phyloP scores from a whole-genome alignment of 2,113 vertebrate genomes.

The Hemiprocne comata region DNA sequence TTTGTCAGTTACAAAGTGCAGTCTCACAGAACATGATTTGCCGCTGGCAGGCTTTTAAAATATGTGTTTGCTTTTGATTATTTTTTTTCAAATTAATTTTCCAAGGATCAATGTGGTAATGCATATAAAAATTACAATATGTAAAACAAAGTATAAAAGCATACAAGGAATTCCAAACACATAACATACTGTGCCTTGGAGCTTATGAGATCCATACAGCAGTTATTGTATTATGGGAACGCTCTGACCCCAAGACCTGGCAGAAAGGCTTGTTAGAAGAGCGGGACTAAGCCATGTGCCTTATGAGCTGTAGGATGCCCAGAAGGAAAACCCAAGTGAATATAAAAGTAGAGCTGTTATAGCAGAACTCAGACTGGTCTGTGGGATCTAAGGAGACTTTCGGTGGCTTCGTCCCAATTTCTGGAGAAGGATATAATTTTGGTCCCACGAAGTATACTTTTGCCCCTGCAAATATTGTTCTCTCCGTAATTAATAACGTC shows the following conservation, averaged over 20 bases:
- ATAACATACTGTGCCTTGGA: constrained; percentile 70
- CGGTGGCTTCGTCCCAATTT: constrained; percentile 17
- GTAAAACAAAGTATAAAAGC: constrained; percentile 71
- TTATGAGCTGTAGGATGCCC: constrained; percentile 41
- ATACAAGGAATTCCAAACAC: constrained; percentile 68
- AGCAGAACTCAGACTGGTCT: not conserved
- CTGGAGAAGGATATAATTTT: not conserved
- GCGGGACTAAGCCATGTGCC: constrained; percentile 29
- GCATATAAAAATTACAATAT: constrained; percentile 69
- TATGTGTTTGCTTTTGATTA: constrained; percentile 68
- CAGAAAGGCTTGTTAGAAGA: constrained; percentile 35
- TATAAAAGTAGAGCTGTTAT: constrained; percentile 10
- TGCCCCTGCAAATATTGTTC: not conserved
- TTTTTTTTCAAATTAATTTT: constrained; percentile 60
- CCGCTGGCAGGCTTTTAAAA: constrained; percentile 57
- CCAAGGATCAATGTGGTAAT: constrained; percentile 65
- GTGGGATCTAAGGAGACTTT: not conserved
- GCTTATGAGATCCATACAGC: constrained; percentile 62
- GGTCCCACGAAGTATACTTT: not conserved
- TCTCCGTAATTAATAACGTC: not conserved
- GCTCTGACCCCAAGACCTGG: constrained; percentile 53
- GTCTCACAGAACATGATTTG: constrained; percentile 58
- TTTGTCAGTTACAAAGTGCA: constrained; percentile 58
- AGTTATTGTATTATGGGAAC: constrained; percentile 66
- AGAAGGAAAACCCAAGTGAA: constrained; percentile 42